Evolutionary conservation across 2,888 invertebrate species (phyloP).

Genomic region (Machimus atricapillus): DNA sequence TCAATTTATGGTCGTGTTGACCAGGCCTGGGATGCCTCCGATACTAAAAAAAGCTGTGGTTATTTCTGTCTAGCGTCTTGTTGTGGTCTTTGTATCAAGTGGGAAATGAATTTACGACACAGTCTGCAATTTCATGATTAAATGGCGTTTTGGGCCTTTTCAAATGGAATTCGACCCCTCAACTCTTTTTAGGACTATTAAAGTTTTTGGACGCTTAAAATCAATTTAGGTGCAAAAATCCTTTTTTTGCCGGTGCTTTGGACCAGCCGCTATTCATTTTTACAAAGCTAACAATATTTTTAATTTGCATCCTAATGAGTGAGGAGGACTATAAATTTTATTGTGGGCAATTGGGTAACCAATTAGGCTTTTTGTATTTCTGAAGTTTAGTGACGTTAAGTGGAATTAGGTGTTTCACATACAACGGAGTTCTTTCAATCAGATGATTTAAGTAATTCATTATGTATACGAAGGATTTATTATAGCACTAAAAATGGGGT

Average conservation of each 20-base stretch:
- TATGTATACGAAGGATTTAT: neutral
- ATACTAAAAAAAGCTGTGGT: neutral
- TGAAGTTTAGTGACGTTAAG: neutral
- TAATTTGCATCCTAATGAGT: slow-evolving; percentile 30
- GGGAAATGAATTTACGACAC: slow-evolving; percentile 44
- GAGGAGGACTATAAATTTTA: slow-evolving; percentile 17
- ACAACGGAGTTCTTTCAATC: neutral
- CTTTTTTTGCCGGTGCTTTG: neutral
- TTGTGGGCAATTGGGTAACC: slow-evolving; percentile 23
- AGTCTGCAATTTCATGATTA: slow-evolving; percentile 35
- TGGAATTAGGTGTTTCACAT: slow-evolving; percentile 20
- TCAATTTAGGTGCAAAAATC: slow-evolving; percentile 41
- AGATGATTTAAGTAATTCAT: neutral
- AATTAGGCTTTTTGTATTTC: slow-evolving; percentile 5
- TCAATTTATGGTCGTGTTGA: slow-evolving; percentile 41
- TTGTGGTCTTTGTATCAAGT: slow-evolving; percentile 9
- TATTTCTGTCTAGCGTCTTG: slow-evolving; percentile 1
- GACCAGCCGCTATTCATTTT: neutral
- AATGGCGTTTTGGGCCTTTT: slow-evolving; percentile 23
- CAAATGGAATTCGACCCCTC: neutral
- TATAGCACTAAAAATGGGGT: neutral
- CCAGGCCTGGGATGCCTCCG: neutral
- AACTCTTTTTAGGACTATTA: neutral
- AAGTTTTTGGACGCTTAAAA: slow-evolving; percentile 36
- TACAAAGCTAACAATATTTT: slow-evolving; percentile 7